These are phyloP conservation scores for Pomatostomus ruficeps DNA, from an alignment of 2,113 vertebrate genomes.

Conservation along the genomic window DNA sequence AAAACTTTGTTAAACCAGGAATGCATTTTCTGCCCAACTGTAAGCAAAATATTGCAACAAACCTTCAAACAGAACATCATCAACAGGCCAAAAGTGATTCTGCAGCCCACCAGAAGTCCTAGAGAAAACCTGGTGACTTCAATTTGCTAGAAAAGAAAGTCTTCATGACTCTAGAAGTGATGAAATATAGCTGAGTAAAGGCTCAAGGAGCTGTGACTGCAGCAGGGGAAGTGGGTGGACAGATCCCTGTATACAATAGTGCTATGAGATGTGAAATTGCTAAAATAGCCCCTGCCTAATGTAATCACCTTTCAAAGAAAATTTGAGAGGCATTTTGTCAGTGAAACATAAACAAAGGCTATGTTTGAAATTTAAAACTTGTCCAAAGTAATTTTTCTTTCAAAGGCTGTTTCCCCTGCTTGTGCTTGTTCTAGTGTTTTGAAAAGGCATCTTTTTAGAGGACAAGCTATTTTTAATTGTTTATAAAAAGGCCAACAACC, in stretches of 20 bases:
- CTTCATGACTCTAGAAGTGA: not conserved
- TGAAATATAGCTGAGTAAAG: constrained; percentile 10
- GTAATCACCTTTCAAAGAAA: constrained; percentile 61
- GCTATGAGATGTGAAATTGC: constrained; percentile 45
- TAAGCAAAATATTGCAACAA: not conserved
- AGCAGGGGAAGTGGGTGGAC: constrained; percentile 5
- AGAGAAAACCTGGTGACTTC: not conserved
- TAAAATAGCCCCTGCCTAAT: constrained; percentile 62
- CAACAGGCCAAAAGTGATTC: not conserved
- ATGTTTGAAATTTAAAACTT: constrained; percentile 61
- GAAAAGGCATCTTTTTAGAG: not conserved
- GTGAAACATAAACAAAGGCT: constrained; percentile 57
- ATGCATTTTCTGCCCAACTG: not conserved
- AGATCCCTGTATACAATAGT: constrained; percentile 41
- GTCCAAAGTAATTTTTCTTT: constrained; percentile 44
- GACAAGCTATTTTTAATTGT: constrained; percentile 16
- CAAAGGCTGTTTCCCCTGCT: not conserved
- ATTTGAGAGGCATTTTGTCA: constrained; percentile 62
- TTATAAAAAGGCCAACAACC: not conserved
- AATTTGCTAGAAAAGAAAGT: not conserved
- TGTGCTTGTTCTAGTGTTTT: constrained; percentile 4
- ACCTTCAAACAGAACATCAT: not conserved
- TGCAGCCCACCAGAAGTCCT: not conserved
- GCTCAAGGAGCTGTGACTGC: not conserved
- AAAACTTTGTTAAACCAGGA: not conserved